Evolutionary conservation across 2,888 invertebrate genomes (phyloP), one percentile per base, ranked within the genome.

Genomic region (Pachymerium ferrugineum): DNA sequence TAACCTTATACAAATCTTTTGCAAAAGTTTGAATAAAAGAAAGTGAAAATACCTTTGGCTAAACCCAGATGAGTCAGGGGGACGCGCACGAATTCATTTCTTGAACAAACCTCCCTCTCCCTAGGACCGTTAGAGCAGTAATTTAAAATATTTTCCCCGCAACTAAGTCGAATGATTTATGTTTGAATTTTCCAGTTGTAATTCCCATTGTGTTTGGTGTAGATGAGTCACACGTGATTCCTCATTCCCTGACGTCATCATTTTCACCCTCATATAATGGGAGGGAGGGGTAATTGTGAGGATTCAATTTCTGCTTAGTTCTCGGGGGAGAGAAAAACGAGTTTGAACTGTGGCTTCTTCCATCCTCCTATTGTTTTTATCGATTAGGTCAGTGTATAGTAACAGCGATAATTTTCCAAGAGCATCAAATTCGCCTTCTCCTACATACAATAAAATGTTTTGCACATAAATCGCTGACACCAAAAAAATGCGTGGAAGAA

Each of bases 171-270:
- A 62, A 28, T 62, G 62, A 62, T 62, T 62, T 62, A 62, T 62
- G 28, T 5, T 3, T 28, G 62, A 62, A 62, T 62, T 62, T 62
- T 62, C 25, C 62, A 62, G 62, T 62, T 62, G 62, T 62, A 62
- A 62, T 62, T 62, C 25, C 12, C 62, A 62, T 62, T 62, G 62
- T 25, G n/a, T n/a, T n/a, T n/a, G n/a, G n/a, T n/a, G 62, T 22
- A 62, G 62, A 62, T 62, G 62, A 62, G 62, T 62, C 62, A 62
- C 28, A 28, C 62, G 62, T 62, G 62, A 62, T 62, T 62, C n/a
- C 62, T 62, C 62, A 62, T 62, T 62, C 62, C 62, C 62, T 62
- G 62, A 62, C 62, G 62, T 62, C 62, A 62, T 62, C 62, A 62
- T 62, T 62, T 62, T 28, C 62, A 28, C 62, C 62, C 62, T 62